These are phyloP conservation scores for Drosophila biarmipes DNA, from an alignment of 1,140 invertebrate species.

Conservation along the genomic window DNA sequence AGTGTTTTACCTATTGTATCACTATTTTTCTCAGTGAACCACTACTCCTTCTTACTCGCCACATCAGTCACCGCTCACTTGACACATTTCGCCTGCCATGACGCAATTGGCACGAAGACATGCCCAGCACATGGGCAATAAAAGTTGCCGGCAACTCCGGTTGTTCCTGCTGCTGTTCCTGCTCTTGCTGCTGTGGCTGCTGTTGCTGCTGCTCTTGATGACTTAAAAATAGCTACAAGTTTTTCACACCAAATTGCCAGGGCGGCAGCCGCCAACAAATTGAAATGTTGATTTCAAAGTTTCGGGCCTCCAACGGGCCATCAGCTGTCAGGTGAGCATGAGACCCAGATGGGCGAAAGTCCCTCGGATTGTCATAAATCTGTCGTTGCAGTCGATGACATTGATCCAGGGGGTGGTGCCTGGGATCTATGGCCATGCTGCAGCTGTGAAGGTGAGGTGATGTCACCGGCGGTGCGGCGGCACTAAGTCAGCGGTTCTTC, in stretches of 20 bases:
- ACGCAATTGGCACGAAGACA: constrained; percentile 75
- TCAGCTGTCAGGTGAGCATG: constrained; percentile 67
- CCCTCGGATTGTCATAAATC: constrained; percentile 68
- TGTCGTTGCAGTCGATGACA: constrained; percentile 63
- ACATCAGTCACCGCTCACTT: constrained; percentile 84
- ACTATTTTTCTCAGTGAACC: constrained; percentile 5
- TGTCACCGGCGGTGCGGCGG: constrained; percentile 10
- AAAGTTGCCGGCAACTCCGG: constrained; percentile 43
- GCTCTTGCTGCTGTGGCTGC: constrained; percentile 1
- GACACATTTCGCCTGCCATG: constrained; percentile 75
- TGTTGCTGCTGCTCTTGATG: constrained; percentile 19
- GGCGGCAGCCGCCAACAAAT: constrained; percentile 62
- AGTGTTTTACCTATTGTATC: too few relatives aligned
- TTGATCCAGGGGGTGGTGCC: constrained; percentile 26
- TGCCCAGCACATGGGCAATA: constrained; percentile 69
- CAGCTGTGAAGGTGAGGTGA: background rate
- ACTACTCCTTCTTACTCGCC: constrained; percentile 74
- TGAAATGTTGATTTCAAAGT: constrained; percentile 79
- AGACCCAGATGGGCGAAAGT: constrained; percentile 28
- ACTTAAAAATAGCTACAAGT: constrained; percentile 73
- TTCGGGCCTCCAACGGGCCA: constrained; percentile 38
- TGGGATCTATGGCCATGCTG: constrained; percentile 7
- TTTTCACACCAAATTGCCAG: constrained; percentile 73
- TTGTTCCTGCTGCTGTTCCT: constrained; percentile 12
- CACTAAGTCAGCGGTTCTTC: constrained; percentile 54